Evolutionary conservation across 1,140 invertebrate species (phyloP).

Genomic region (Physella acuta): DNA sequence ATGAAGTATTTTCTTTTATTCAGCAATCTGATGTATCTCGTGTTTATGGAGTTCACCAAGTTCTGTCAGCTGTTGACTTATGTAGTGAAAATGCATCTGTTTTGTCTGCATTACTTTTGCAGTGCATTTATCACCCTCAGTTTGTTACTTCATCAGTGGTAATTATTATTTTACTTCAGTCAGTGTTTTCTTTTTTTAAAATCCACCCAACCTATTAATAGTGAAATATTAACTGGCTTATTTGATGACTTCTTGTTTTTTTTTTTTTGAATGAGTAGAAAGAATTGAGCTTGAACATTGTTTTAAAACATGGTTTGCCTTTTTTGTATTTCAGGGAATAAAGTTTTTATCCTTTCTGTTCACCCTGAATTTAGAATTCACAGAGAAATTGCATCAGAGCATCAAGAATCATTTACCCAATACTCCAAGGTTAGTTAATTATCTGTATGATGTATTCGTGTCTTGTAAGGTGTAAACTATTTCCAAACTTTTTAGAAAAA

Average conservation of each 20-base stretch:
- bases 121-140: slow-evolving; percentile 9
- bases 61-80: slow-evolving; percentile 12
- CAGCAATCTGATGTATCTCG: slow-evolving; percentile 14
- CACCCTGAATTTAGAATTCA: slow-evolving; percentile 39
- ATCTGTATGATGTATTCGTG: neutral
- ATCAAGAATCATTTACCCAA: slow-evolving; percentile 47
- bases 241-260: neutral
- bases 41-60: neutral
- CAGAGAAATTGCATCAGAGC: slow-evolving; percentile 37
- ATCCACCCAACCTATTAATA: neutral
- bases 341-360: slow-evolving; percentile 46
- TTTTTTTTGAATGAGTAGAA: neutral
- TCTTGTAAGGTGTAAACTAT: neutral
- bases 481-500: neutral
- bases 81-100: neutral
- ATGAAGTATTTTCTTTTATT: no score
- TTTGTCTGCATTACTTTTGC: neutral
- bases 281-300: neutral
- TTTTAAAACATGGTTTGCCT: neutral
- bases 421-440: slow-evolving; percentile 35
- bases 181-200: neutral
- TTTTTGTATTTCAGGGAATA: slow-evolving; percentile 33
- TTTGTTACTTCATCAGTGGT: neutral
- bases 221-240: neutral
- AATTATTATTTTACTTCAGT: neutral